Conservation (phyloP, 2,797 vertebrate species). For the Emydoidea blandingii region DNA sequence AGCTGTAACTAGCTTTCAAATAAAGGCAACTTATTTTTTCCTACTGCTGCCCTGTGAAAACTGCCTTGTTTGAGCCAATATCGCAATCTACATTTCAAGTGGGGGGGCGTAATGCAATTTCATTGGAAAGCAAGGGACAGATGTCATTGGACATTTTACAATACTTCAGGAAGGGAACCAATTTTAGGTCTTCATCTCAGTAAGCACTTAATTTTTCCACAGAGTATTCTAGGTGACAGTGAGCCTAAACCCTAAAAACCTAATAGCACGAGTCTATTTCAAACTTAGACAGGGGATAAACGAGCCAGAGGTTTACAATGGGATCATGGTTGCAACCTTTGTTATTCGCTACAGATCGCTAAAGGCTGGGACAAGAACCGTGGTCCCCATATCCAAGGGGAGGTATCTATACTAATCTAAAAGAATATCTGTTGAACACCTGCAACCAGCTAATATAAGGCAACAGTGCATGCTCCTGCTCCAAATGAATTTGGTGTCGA, state of each 20-base stretch:
- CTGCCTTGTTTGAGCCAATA: background rate
- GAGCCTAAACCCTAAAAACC: background rate
- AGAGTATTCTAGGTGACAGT: background rate
- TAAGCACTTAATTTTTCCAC: background rate
- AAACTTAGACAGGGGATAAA: background rate
- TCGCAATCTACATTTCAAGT: rapidly evolving
- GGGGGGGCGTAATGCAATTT: background rate
- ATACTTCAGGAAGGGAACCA: background rate
- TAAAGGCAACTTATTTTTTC: rapidly evolving
- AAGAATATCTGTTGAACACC: background rate
- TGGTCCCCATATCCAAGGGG: background rate
- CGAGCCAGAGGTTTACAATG: background rate
- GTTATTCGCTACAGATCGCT: background rate
- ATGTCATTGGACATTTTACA: background rate
- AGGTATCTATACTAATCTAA: no score
- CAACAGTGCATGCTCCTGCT: background rate
- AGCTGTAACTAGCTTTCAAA: rapidly evolving
- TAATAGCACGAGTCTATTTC: background rate
- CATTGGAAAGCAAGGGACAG: background rate
- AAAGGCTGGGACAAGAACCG: background rate
- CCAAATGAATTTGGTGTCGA: background rate
- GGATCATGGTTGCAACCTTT: background rate
- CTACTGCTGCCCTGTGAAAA: background rate
- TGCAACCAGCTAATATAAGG: background rate
- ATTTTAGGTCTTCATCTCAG: background rate